Base-by-base conservation (phyloP, 2,888 invertebrate species). In the Hirtodrosophila confusa region DNA sequence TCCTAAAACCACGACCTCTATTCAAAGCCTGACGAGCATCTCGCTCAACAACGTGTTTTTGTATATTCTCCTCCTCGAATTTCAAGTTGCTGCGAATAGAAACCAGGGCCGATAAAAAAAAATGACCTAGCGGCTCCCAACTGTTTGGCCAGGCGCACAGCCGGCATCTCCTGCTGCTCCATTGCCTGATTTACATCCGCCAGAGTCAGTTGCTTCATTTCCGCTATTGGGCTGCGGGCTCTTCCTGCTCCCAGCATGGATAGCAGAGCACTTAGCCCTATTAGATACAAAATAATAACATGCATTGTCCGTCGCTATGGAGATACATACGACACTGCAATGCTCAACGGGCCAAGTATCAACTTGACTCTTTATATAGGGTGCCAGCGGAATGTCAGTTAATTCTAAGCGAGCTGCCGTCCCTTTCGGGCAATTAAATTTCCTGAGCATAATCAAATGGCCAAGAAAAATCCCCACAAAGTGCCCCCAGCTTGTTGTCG, bases 381-480 rank as follows among this genome's bases (percentile, higher is more conserved):
- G 39, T 17, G 17, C 17, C 17, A 17, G 17, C 17, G 17, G 1
- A 56, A 40, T 23, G 56, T 9, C 53, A 44, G 58, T 77, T 55
- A 64, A 75, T 86, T 75, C 85, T 80, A 75, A 80, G 67, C 75
- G 68, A 80, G 74, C 77, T 74, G 67, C 69, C 69, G 87, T 69
- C 80, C 85, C 78, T 78, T 84, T 84, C 54, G 57, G 56, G 66
- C 80, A 82, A 85, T 86, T 86, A 80, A 84, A 85, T 82, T 82
- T 82, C 82, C 82, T 78, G 72, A 66, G 75, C 78, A 75, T 86
- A 75, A 86, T 84, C 78, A 84, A 82, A 69, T 86, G 82, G 72
- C 51, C 54, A 65, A 75, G 63, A 82, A 75, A 86, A 85, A 75
- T 72, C 78, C 75, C 75, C 50, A 23, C 47, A 43, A 63, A 63